Evolutionary conservation across 2,797 vertebrate species (phyloP).

Genomic region (Aldrovandia affinis): DNA sequence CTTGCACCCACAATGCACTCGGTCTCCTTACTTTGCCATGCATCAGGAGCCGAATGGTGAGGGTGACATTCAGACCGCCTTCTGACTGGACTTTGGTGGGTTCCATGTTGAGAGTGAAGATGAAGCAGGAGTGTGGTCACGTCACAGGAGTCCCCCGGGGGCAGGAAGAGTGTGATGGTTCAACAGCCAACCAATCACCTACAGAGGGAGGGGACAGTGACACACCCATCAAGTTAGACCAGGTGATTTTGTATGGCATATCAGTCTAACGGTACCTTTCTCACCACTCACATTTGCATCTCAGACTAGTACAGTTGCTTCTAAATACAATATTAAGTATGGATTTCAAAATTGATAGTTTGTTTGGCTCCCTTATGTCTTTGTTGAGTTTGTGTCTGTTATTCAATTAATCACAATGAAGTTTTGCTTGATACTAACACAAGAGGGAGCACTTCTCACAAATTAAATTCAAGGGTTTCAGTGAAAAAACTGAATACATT

Average conservation of each 20-base stretch:
- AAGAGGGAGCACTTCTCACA: conserved; percentile 48
- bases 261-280: neutral
- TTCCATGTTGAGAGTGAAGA: conserved; percentile 82
- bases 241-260: neutral
- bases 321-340: neutral
- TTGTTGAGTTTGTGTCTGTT: neutral
- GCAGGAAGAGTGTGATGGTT: conserved; percentile 58
- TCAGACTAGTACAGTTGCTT: neutral
- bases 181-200: conserved; percentile 76
- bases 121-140: conserved; percentile 56
- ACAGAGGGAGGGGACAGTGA: conserved; percentile 12
- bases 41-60: conserved; percentile 91
- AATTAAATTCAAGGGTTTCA: conserved; percentile 14
- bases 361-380: no score
- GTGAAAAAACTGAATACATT: conserved; percentile 17
- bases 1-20: neutral
- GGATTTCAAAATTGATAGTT: neutral
- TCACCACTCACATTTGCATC: neutral
- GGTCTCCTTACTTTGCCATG: conserved; percentile 80
- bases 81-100: conserved; percentile 90
- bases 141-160: conserved; percentile 64
- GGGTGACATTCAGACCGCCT: conserved; percentile 94
- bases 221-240: neutral
- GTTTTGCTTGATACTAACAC: conserved; percentile 44
- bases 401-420: neutral